These are phyloP conservation scores for Argyresthia goedartella DNA, from an alignment of 2,888 invertebrate species.

Conservation along the genomic window DNA sequence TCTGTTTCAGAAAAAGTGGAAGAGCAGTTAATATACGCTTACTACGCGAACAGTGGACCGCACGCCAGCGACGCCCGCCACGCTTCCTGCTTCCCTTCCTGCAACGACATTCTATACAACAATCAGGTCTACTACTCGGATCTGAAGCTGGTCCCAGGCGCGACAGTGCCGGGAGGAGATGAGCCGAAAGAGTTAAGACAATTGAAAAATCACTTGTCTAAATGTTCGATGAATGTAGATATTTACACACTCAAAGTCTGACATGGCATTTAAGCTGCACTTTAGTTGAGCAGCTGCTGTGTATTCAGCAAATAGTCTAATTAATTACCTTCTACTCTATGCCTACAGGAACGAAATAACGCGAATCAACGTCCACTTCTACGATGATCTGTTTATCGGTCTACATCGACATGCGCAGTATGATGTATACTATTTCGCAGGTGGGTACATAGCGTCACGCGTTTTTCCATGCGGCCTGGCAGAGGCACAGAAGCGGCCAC, in stretches of 20 bases:
- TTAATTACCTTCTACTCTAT: neutral
- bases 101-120: conserved; percentile 53
- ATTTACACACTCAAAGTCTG: too few relatives aligned
- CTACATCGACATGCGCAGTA: conserved; percentile 59
- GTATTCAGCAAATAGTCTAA: too few relatives aligned
- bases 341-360: conserved; percentile 46
- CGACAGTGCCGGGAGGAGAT: conserved; percentile 9
- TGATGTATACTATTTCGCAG: conserved; percentile 58
- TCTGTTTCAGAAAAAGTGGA: conserved; percentile 34
- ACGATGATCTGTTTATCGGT: conserved; percentile 55
- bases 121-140: conserved; percentile 61
- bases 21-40: conserved; percentile 45
- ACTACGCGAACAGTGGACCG: conserved; percentile 48
- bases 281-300: too few relatives aligned
- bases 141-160: conserved; percentile 27
- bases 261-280: too few relatives aligned
- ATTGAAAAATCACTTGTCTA: too few relatives aligned
- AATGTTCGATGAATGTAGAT: too few relatives aligned
- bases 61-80: conserved; percentile 6
- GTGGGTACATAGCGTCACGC: conserved; percentile 22
- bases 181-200: too few relatives aligned
- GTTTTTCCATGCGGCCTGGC: neutral
- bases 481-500: neutral
- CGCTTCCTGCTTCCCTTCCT: conserved; percentile 50
- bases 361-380: conserved; percentile 53